Evolutionary conservation across 2,113 vertebrate species (phyloP).

Genomic region (Cyrtonyx montezumae): DNA sequence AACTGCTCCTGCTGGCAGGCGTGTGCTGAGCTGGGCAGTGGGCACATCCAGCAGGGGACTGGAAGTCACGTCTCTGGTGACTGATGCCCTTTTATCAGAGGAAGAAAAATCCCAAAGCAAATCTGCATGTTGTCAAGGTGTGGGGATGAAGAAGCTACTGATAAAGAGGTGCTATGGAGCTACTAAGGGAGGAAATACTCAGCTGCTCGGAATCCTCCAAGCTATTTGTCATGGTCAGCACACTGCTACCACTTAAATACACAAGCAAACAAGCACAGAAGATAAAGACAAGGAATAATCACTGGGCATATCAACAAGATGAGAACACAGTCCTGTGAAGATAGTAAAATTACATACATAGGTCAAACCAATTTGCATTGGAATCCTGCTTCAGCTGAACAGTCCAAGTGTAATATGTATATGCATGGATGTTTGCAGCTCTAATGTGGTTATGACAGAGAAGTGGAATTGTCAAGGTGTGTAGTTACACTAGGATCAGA

Average conservation of each 20-base stretch:
- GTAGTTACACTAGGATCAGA: neutral
- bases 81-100: neutral
- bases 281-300: slow-evolving; percentile 60
- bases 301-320: neutral
- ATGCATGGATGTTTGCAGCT: neutral
- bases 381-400: slow-evolving; percentile 19
- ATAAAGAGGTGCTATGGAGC: neutral
- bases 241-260: slow-evolving; percentile 60
- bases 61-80: neutral
- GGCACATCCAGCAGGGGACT: neutral
- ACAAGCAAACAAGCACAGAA: slow-evolving; percentile 49
- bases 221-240: slow-evolving; percentile 57
- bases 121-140: neutral
- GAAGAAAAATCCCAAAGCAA: neutral
- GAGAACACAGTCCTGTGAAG: slow-evolving; percentile 11
- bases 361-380: slow-evolving; percentile 52
- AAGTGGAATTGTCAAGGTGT: neutral
- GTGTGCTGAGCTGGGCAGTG: neutral
- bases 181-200: neutral
- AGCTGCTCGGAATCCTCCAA: neutral
- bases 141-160: neutral
- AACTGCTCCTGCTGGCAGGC: neutral
- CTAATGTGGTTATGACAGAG: neutral
- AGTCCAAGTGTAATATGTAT: neutral
- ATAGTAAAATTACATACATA: slow-evolving; percentile 24